A percentile compares a stretch with the other conserved stretches of the same genome.
These are phyloP conservation scores for Monopis laevigella DNA, from an alignment of 2,888 invertebrate species.

Conservation along the genomic window DNA sequence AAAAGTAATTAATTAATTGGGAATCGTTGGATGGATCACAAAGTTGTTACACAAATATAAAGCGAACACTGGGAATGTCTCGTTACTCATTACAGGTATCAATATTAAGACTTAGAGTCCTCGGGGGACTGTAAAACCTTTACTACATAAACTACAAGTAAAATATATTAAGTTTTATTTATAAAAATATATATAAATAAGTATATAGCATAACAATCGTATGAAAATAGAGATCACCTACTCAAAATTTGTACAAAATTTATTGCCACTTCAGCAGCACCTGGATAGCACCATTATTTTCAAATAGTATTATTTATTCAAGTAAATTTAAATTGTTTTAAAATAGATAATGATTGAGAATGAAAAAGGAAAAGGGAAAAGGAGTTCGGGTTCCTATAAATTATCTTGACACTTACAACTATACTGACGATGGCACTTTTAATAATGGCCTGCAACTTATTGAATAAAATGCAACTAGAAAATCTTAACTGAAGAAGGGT, in stretches of 20 bases:
- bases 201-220: conserved; percentile 38
- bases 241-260: conserved; percentile 16
- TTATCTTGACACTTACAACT: conserved; percentile 1
- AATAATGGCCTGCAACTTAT: conserved; percentile 66
- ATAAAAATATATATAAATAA: conserved; percentile 36
- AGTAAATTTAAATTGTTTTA: background rate
- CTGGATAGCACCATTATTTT: conserved; percentile 38
- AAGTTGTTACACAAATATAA: conserved; percentile 56
- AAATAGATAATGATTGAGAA: conserved; percentile 10
- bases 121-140: too few species aligned
- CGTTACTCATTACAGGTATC: conserved; percentile 61
- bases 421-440: conserved; percentile 63
- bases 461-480: conserved; percentile 64
- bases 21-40: conserved; percentile 56
- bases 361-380: conserved; percentile 21
- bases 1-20: conserved; percentile 39
- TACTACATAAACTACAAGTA: conserved; percentile 33
- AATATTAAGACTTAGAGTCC: conserved; percentile 47
- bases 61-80: conserved; percentile 62
- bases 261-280: conserved; percentile 46
- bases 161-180: conserved; percentile 43
- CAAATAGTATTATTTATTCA: background rate
- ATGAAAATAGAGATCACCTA: conserved; percentile 59
- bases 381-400: conserved; percentile 12
- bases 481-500: conserved; percentile 29